Base-by-base conservation (phyloP, 2,797 vertebrate species). In the Malacoctenus gilli region DNA sequence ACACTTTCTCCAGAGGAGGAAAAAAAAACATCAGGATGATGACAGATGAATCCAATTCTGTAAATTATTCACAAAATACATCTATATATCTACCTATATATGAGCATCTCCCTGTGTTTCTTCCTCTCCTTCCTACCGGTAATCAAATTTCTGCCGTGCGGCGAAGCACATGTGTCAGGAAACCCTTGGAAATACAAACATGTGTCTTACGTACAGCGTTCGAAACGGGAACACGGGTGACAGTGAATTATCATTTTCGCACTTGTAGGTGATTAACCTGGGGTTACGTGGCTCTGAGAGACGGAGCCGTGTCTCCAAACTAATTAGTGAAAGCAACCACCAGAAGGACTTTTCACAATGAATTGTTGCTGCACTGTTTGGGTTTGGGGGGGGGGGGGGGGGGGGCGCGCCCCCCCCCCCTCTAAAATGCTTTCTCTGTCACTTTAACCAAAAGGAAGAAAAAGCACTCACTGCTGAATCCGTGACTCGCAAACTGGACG, bases 221-320 rank as follows among this genome's bases (percentile, higher is more conserved):
- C 25, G 51, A 65, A 48, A 74, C 77, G 54, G 62, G 46, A 31
- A 57, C 11, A 9, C 22, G 39, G 40, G 54, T 5, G 11, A 34
- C 25, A 61, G 43, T 47, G 61, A 75, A 56, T 69, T 18, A 65
- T 60, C 50, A 53, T 72, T 56, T 35, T 38, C 61, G 41, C 43
- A 57, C 56, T 75, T 65, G 60, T 53, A 14, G 54, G 62, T 62
- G 32, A 75, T 77, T 73, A 80, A 68, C 53, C 65, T 46, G 18
- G 42, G 52, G 64, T 70, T 65, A 56, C 36, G 46, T 34, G 37
- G 13, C 66, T 49, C 54, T 37, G 46, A 61, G 44, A 63, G 41
- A 41, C 35, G 15, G 20, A 43, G 30, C 12, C 3, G 12, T 1
- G 20, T 60, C 68, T 75, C 36, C 31, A 65, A 70, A 72, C 38